These are phyloP conservation scores for Cataglyphis livida DNA, from an alignment of 2,888 invertebrate species.

Conservation along the genomic window DNA sequence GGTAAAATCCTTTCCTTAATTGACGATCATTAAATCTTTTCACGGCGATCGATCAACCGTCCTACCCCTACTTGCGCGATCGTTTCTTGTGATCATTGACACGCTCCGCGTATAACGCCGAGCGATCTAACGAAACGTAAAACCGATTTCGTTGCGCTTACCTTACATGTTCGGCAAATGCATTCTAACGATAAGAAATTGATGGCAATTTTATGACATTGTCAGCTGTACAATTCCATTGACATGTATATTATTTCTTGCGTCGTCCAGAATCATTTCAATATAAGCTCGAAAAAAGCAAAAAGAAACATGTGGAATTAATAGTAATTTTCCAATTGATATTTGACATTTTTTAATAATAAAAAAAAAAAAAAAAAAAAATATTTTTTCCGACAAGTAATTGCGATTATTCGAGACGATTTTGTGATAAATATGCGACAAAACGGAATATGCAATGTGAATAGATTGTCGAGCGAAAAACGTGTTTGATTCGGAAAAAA, in stretches of 20 bases:
- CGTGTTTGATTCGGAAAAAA: slow-evolving; percentile 36
- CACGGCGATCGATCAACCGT: slow-evolving; percentile 47
- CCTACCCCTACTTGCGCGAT: slow-evolving; percentile 42
- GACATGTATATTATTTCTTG: slow-evolving; percentile 3
- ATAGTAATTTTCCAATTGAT: neutral
- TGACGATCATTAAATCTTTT: slow-evolving; percentile 50
- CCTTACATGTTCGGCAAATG: neutral
- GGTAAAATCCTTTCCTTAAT: slow-evolving; percentile 47
- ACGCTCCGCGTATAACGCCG: slow-evolving; percentile 22
- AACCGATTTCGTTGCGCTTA: slow-evolving; percentile 12
- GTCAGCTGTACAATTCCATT: neutral
- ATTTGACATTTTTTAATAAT: slow-evolving; percentile 1
- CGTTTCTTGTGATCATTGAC: slow-evolving; percentile 47
- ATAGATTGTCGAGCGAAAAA: slow-evolving; percentile 24
- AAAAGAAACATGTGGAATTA: neutral
- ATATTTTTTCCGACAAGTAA: neutral
- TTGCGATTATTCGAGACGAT: neutral
- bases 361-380: slow-evolving; percentile 28
- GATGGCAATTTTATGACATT: slow-evolving; percentile 5
- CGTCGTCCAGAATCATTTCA: neutral
- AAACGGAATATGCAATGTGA: slow-evolving; percentile 16
- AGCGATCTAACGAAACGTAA: slow-evolving; percentile 17
- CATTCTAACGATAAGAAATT: neutral
- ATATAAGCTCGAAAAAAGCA: neutral
- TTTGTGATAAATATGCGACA: neutral